Conservation (phyloP, 2,113 vertebrate genomes). For the Chloropsis cyanopogon region DNA sequence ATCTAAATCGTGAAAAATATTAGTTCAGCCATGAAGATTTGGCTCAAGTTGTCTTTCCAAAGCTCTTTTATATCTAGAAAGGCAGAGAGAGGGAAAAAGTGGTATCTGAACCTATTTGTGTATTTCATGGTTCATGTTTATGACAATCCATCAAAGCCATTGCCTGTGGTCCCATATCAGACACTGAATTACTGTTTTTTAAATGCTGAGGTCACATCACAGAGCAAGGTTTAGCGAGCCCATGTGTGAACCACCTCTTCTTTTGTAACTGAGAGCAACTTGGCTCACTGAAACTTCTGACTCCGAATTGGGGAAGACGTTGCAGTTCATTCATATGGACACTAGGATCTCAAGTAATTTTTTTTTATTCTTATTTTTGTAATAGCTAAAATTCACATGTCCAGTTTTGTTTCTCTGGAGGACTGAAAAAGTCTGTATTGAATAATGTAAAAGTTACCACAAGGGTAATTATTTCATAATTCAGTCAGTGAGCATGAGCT, state of each 20-base stretch:
- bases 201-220: constrained; percentile 15
- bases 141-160: neutral
- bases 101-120: neutral
- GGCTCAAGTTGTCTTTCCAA: neutral
- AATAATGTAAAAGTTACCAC: neutral
- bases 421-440: neutral
- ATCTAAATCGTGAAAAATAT: neutral
- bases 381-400: neutral
- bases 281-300: constrained; percentile 13
- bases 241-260: neutral
- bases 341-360: neutral
- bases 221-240: constrained; percentile 1
- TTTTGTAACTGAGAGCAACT: neutral
- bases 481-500: neutral
- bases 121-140: neutral
- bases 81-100: neutral
- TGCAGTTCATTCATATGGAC: neutral
- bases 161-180: constrained; percentile 11
- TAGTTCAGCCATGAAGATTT: neutral
- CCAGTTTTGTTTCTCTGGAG: neutral
- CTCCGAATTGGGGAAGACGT: constrained; percentile 13
- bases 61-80: neutral
- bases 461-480: neutral
- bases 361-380: neutral
- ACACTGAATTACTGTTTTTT: neutral